phyloP scores from a whole-genome alignment of 2,888 invertebrate genomes.

The Melinaea marsaeus region DNA sequence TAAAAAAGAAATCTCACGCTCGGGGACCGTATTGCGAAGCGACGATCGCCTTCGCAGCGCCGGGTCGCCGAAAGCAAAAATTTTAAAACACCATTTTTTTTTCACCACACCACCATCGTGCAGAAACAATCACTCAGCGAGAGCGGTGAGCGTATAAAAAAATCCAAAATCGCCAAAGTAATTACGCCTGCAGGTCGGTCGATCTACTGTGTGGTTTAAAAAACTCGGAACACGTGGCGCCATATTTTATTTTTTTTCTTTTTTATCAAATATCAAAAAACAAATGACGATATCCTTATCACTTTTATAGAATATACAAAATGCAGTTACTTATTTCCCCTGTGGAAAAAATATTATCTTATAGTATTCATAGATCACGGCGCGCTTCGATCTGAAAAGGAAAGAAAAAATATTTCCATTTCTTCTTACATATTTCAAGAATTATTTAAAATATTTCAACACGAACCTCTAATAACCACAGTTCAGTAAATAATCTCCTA shows the following conservation, averaged over 20 bases:
- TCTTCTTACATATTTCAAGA: neutral
- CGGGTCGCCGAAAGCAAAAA: constrained; percentile 67
- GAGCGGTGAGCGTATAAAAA: constrained; percentile 76
- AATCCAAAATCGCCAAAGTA: constrained; percentile 74
- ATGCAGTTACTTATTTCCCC: constrained; percentile 79
- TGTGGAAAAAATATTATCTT: constrained; percentile 79
- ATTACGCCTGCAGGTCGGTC: constrained; percentile 58
- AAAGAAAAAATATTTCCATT: constrained; percentile 33
- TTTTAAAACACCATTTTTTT: constrained; percentile 62
- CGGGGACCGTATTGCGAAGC: constrained; percentile 71
- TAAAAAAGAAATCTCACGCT: constrained; percentile 74
- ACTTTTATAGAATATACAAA: constrained; percentile 79
- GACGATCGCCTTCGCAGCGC: constrained; percentile 57
- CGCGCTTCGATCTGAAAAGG: constrained; percentile 74
- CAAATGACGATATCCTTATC: constrained; percentile 76
- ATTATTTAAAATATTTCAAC: constrained; percentile 3
- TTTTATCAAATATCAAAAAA: constrained; percentile 74
- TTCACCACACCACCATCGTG: constrained; percentile 39
- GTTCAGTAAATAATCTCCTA: constrained; percentile 97
- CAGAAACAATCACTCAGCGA: constrained; percentile 72
- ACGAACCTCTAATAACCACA: constrained; percentile 94
- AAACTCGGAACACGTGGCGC: constrained; percentile 70
- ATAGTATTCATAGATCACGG: constrained; percentile 78
- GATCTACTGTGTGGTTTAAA: constrained; percentile 45
- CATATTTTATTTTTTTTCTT: constrained; percentile 62